Conservation (phyloP, 2,797 vertebrate species). For the Pangasius mekongensis region DNA sequence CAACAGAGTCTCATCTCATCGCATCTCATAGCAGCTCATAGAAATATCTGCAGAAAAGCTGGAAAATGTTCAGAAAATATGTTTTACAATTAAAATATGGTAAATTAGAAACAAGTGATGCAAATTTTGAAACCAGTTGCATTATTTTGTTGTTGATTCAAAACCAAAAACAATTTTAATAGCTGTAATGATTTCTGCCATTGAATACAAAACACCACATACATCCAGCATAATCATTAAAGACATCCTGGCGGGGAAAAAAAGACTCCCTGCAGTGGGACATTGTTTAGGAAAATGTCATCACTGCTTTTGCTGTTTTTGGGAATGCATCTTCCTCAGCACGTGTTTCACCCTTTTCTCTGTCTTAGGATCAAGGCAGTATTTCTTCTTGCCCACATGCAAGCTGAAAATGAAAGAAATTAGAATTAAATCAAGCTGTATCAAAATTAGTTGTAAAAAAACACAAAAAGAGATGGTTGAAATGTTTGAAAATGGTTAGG, state of each 20-base stretch:
- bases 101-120: not conserved
- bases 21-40: not conserved
- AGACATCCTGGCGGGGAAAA: not conserved
- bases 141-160: not conserved
- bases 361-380: slow-evolving; percentile 54
- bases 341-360: not conserved
- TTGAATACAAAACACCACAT: not conserved
- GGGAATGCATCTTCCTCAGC: not conserved
- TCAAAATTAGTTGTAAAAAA: not conserved
- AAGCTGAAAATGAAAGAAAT: slow-evolving; percentile 57
- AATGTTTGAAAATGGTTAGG: not conserved
- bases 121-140: not conserved
- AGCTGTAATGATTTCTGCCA: not conserved
- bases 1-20: too few relatives aligned
- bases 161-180: not conserved
- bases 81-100: not conserved
- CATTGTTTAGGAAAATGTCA: not conserved
- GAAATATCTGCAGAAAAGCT: not conserved
- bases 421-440: not conserved
- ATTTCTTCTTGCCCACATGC: fast-evolving
- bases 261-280: too few relatives aligned
- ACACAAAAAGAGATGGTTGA: not conserved
- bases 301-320: not conserved
- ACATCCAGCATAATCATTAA: not conserved
- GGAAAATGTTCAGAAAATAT: not conserved